Conservation (phyloP, 2,888 invertebrate genomes). For the Myathropa florea region DNA sequence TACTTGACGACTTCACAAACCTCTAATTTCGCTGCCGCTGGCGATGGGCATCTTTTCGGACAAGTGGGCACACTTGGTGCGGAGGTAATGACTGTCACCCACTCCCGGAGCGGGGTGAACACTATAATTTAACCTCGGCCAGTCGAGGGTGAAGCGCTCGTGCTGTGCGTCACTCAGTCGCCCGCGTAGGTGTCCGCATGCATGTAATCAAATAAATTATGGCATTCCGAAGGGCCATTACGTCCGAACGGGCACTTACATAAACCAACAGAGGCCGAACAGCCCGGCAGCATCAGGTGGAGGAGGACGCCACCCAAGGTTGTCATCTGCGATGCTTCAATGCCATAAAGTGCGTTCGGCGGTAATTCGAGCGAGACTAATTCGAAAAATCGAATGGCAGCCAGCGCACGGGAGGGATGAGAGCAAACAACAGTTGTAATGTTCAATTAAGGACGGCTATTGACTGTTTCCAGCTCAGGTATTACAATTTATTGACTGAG, state of each 20-base stretch:
- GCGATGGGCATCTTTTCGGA: conserved; percentile 60
- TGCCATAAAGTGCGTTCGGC: conserved; percentile 55
- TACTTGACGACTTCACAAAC: conserved; percentile 66
- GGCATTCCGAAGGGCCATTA: too few relatives aligned
- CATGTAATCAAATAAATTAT: conserved; percentile 70
- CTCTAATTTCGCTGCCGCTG: conserved; percentile 59
- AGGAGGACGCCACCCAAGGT: neutral
- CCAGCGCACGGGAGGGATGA: neutral
- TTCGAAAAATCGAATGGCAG: conserved; percentile 36
- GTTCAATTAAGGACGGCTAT: conserved; percentile 53
- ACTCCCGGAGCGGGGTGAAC: conserved; percentile 8
- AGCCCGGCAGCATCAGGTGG: conserved; percentile 53
- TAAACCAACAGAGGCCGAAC: conserved; percentile 49
- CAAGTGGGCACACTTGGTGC: conserved; percentile 45
- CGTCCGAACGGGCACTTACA: conserved; percentile 58
- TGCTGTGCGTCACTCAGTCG: neutral
- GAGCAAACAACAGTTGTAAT: conserved; percentile 33
- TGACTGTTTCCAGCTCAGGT: conserved; percentile 44
- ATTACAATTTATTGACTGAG: conserved; percentile 33
- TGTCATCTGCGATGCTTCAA: conserved; percentile 66
- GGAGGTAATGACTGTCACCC: conserved; percentile 47
- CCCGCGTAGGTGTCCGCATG: conserved; percentile 65
- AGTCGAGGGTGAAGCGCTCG: conserved; percentile 41
- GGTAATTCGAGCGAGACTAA: conserved; percentile 68
- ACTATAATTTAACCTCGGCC: conserved; percentile 66